Conservation (phyloP, 2,888 invertebrate species). For the Callyntrura sp. region DNA sequence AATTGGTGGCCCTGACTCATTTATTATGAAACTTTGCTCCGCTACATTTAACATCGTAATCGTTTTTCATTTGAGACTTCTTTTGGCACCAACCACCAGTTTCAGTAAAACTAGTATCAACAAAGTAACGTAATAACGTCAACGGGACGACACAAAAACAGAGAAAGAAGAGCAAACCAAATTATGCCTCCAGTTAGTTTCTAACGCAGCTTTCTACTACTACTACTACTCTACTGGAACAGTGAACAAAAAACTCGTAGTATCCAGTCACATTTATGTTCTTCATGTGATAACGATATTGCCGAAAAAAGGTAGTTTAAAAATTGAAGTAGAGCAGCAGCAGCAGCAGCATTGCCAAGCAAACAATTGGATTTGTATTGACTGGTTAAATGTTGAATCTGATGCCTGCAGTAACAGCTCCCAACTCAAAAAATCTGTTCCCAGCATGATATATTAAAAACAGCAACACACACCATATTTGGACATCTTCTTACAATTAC, state of each 20-base stretch:
- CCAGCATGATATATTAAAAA: too few species aligned
- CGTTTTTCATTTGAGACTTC: slow-evolving; percentile 83
- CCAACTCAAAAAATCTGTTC: too few species aligned
- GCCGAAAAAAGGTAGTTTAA: background rate
- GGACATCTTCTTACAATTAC: too few species aligned
- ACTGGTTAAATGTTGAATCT: too few species aligned
- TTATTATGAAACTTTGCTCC: slow-evolving; percentile 83
- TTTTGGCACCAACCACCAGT: slow-evolving; percentile 66
- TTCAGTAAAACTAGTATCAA: slow-evolving; percentile 21
- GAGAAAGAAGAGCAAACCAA: background rate
- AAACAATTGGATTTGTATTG: too few species aligned
- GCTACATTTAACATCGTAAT: slow-evolving; percentile 84
- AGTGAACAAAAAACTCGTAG: too few species aligned
- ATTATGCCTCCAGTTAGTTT: background rate
- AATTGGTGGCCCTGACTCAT: slow-evolving; percentile 79
- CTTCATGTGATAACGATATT: background rate
- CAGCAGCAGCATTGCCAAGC: too few species aligned
- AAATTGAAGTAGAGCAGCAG: too few species aligned
- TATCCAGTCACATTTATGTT: too few species aligned
- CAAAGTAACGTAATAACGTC: background rate
- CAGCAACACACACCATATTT: too few species aligned
- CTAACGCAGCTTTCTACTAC: background rate
- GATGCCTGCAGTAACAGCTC: too few species aligned
- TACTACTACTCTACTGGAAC: too few species aligned
- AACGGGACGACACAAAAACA: background rate